Percentiles rank a stretch among this genome's conserved stretches.
phyloP scores from a whole-genome alignment of 2,797 vertebrate genomes.

The Echeneis naucrates region DNA sequence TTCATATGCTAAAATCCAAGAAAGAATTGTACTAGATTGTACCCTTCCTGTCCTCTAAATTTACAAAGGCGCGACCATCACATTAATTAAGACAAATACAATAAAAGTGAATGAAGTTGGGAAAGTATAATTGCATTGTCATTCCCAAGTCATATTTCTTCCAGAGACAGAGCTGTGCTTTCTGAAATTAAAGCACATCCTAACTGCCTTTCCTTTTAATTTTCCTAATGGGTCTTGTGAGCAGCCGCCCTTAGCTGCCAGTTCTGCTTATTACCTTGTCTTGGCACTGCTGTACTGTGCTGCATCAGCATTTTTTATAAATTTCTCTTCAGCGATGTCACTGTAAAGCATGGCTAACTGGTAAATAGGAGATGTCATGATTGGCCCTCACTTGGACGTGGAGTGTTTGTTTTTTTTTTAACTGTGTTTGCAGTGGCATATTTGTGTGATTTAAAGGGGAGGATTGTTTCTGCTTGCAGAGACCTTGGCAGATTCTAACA shows the following conservation, averaged over 20 bases:
- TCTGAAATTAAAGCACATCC: constrained; percentile 71
- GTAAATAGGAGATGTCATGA: constrained; percentile 66
- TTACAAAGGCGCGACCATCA: constrained; percentile 46
- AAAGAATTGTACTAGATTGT: constrained; percentile 48
- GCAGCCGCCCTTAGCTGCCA: constrained; percentile 70
- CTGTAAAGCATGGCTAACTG: constrained; percentile 47
- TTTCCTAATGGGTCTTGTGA: constrained; percentile 83
- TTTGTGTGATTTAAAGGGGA: constrained; percentile 42
- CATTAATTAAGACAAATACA: constrained; percentile 70
- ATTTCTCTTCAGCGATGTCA: constrained; percentile 70
- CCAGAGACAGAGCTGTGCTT: constrained; percentile 62
- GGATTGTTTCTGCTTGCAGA: constrained; percentile 82
- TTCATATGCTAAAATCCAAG: constrained; percentile 39
- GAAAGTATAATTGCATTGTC: constrained; percentile 71
- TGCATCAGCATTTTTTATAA: constrained; percentile 78
- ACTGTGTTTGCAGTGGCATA: constrained; percentile 12
- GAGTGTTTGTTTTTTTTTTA: constrained; percentile 34
- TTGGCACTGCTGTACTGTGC: constrained; percentile 65
- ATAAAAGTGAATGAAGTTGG: constrained; percentile 67
- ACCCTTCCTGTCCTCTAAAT: constrained; percentile 28
- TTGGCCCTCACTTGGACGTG: constrained; percentile 39
- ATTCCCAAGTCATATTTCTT: constrained; percentile 71
- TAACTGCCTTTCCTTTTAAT: constrained; percentile 80
- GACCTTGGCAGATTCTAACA: constrained; percentile 94
- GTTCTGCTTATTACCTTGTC: constrained; percentile 68